Conservation (phyloP, 2,888 invertebrate genomes). For the Metellina segmentata region DNA sequence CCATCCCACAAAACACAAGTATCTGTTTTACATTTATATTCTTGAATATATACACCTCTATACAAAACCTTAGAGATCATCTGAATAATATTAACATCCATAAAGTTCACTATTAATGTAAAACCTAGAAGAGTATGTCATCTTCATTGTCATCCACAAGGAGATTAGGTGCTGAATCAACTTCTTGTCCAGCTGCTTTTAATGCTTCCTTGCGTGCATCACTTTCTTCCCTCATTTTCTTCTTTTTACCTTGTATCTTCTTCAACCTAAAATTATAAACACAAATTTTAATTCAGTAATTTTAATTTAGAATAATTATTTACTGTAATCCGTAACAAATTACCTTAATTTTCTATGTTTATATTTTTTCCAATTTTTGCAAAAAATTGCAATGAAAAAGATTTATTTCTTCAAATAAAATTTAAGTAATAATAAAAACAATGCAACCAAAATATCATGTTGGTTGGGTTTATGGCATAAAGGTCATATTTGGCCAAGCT, state of each 20-base stretch:
- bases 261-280: slow-evolving; percentile 82
- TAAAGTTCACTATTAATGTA: not conserved
- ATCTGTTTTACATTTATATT: not conserved
- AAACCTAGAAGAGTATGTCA: slow-evolving; percentile 90
- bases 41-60: slow-evolving; percentile 59
- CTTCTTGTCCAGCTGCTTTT: slow-evolving; percentile 82
- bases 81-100: slow-evolving; percentile 22
- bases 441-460: too few species aligned
- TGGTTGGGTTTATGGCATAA: too few species aligned
- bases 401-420: not conserved
- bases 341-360: not conserved
- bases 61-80: slow-evolving; percentile 17
- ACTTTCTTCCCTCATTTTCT: slow-evolving; percentile 88
- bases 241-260: slow-evolving; percentile 96
- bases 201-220: slow-evolving; percentile 82
- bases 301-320: not conserved
- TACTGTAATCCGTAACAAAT: slow-evolving; percentile 31
- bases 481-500: too few species aligned
- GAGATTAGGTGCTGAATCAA: slow-evolving; percentile 85
- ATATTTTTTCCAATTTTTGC: not conserved
- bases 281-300: not conserved
- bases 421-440: not conserved
- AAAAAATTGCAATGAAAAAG: not conserved
- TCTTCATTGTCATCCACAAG: slow-evolving; percentile 92
- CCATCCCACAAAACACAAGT: not conserved